A percentile compares a stretch with the other conserved stretches of the same genome.
These are phyloP conservation scores for Sylvicola fuscatus DNA, from an alignment of 2,888 invertebrate genomes.

Conservation along the genomic window DNA sequence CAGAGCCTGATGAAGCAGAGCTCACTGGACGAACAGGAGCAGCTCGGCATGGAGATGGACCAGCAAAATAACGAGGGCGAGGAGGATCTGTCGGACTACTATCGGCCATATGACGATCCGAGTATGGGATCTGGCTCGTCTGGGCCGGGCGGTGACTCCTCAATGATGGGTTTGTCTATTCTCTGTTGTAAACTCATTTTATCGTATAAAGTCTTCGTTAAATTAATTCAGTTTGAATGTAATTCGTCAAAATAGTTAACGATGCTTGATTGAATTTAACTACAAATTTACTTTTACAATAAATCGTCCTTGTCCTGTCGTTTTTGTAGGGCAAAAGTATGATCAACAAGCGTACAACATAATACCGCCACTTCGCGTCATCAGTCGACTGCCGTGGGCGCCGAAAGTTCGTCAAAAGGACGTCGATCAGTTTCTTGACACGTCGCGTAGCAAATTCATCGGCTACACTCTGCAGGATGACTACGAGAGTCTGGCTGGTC, in stretches of 20 bases:
- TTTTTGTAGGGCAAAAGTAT: conserved; percentile 8
- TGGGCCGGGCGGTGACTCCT: not conserved
- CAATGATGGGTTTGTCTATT: too few relatives aligned
- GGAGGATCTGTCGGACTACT: conserved; percentile 26
- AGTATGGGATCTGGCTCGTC: conserved; percentile 9
- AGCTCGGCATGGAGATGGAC: conserved; percentile 52
- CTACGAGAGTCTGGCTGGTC: conserved; percentile 72
- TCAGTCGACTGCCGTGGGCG: conserved; percentile 66
- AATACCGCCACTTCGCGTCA: conserved; percentile 17
- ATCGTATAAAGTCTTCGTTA: too few relatives aligned
- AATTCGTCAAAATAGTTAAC: too few relatives aligned
- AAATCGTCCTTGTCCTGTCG: too few relatives aligned
- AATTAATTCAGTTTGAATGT: too few relatives aligned
- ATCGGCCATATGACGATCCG: conserved; percentile 24
- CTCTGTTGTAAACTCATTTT: too few relatives aligned
- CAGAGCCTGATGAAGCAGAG: conserved; percentile 80
- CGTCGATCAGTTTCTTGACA: conserved; percentile 79
- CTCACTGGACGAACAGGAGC: conserved; percentile 63
- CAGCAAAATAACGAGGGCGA: conserved; percentile 38
- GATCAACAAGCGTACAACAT: conserved; percentile 7
- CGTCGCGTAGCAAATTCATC: conserved; percentile 85
- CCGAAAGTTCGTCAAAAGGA: conserved; percentile 91
- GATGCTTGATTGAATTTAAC: too few relatives aligned
- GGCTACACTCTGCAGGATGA: conserved; percentile 82
- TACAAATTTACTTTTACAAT: too few relatives aligned